These are phyloP conservation scores for Accipiter cooperii DNA, from an alignment of 2,113 vertebrate species.

Conservation along the genomic window DNA sequence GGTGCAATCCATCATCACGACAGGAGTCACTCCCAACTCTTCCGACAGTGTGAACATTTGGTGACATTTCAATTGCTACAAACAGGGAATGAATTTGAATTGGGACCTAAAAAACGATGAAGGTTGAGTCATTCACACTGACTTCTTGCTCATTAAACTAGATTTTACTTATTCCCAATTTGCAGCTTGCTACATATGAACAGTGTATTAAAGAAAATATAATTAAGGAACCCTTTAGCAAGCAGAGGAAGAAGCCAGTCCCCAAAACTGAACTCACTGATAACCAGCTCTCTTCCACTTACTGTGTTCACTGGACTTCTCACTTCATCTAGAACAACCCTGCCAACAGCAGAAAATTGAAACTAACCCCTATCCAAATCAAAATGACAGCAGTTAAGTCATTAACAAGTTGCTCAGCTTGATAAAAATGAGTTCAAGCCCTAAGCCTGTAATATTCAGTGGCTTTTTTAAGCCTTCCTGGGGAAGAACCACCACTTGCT, in stretches of 20 bases:
- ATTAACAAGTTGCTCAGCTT: neutral
- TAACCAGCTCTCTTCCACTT: neutral
- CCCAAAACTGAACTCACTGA: neutral
- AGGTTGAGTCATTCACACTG: neutral
- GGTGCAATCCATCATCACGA: neutral
- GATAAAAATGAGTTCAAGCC: neutral
- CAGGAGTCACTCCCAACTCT: neutral
- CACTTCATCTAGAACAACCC: neutral
- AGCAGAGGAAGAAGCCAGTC: neutral
- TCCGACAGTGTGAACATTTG: neutral
- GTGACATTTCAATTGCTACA: conserved; percentile 19
- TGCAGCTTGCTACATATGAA: neutral
- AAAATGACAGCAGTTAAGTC: neutral
- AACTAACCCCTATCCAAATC: neutral
- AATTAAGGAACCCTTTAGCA: neutral
- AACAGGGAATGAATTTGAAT: neutral
- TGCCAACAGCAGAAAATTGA: neutral
- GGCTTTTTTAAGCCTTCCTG: neutral
- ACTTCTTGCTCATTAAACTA: neutral
- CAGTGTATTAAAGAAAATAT: neutral
- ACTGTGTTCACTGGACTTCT: neutral
- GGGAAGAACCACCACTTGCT: neutral
- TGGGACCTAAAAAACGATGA: neutral
- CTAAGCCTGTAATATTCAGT: neutral
- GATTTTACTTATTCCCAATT: neutral